Evolutionary conservation across 2,888 invertebrate genomes (phyloP), one percentile per base, ranked within the genome.

Genomic region (Leucoptera coffeella): DNA sequence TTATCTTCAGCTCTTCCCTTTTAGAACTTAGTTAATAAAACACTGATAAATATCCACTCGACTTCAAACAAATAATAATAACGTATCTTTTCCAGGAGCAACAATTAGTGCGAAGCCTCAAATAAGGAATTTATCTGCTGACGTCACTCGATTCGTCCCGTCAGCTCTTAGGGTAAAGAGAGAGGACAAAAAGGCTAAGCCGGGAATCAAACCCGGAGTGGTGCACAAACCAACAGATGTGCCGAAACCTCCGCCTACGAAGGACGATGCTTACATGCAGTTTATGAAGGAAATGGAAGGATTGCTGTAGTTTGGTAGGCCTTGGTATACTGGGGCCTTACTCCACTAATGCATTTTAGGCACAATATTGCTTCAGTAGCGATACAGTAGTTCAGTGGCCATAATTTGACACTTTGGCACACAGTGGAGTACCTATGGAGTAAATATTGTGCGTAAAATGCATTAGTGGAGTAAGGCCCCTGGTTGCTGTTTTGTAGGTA

Each of bases 251-350:
- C 52, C 47, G 3, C 77, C 76, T 0, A 93, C 88, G 30, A 97
- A 96, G 53, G 97, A 97, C 50, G 97, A 97, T 50, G 97, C 96
- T 8, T 99, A 99, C 46, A 86, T 93, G 74, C 91, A 93, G 55
- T 99, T 99, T 52, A 96, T 99, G 95, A 85, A 85, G 52, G 97
- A 99, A 71, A 94, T 99, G 92, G 86, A 94, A 49, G 92, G 88
- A 26, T 67, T 97, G 14, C 73, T 97, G 50, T 94, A 78, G 36
- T 7, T 17, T 17, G 9, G n/a, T n/a, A n/a, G n/a, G n/a, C n/a
- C n/a, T n/a, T n/a, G n/a, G n/a, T n/a, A n/a, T n/a, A n/a, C n/a
- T n/a, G n/a, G n/a, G n/a, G n/a, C n/a, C n/a, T n/a, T n/a, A n/a
- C n/a, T n/a, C n/a, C n/a, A n/a, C n/a, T n/a, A n/a, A n/a, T n/a